phyloP scores from a whole-genome alignment of 2,113 vertebrate species.

The Terrapene triunguis region DNA sequence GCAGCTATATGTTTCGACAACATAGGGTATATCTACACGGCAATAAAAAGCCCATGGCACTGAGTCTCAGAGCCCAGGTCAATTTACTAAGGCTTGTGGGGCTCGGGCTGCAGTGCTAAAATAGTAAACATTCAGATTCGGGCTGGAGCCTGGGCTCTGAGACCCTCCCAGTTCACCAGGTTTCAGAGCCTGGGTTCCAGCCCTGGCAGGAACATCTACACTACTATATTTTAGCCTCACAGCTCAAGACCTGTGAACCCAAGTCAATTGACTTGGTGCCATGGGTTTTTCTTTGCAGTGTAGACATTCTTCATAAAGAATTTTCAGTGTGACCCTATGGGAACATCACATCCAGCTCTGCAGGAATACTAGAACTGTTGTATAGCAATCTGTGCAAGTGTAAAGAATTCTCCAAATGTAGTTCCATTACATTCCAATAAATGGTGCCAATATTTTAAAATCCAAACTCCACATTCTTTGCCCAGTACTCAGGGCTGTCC shows the following conservation, averaged over 20 bases:
- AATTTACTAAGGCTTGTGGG: neutral
- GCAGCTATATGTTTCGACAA: neutral
- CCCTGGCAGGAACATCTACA: neutral
- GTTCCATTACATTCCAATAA: neutral
- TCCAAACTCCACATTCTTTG: conserved; percentile 27
- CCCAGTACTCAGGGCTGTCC: neutral
- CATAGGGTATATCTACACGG: neutral
- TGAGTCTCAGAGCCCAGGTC: neutral
- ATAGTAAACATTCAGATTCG: neutral
- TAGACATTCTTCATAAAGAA: neutral
- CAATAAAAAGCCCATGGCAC: neutral
- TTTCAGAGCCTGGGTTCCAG: neutral
- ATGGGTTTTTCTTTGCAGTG: neutral
- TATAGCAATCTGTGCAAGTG: neutral
- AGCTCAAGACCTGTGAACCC: neutral
- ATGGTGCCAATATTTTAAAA: neutral
- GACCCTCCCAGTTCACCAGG: neutral
- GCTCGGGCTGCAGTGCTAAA: neutral
- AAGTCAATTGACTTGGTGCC: neutral
- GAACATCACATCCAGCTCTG: neutral
- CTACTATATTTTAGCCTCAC: neutral
- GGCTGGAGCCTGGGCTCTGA: neutral
- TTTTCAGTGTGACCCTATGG: accelerated
- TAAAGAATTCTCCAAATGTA: neutral
- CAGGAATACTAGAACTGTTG: neutral